Percentiles rank a stretch among this genome's conserved stretches.
Conservation (phyloP, 2,797 vertebrate species). For the Florisuga fusca region DNA sequence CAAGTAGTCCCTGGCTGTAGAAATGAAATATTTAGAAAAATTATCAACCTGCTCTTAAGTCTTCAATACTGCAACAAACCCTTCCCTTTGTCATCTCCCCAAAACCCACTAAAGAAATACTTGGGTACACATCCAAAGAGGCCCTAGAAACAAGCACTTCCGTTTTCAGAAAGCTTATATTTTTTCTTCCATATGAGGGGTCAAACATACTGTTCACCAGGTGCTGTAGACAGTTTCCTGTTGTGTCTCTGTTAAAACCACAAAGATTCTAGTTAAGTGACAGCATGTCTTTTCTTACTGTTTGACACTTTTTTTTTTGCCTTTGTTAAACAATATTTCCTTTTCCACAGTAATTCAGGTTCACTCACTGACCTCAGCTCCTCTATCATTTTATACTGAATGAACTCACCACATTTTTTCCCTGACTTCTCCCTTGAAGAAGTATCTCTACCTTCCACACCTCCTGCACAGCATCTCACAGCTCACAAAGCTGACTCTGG, state of each 20-base stretch:
- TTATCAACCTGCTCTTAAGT: background rate
- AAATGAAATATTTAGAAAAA: background rate
- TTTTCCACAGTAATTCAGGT: background rate
- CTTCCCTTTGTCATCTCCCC: background rate
- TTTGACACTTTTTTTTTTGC: background rate
- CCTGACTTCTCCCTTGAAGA: background rate
- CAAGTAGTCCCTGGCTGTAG: background rate
- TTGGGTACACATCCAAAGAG: accelerated
- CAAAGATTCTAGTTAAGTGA: background rate
- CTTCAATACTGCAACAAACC: background rate
- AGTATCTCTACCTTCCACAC: background rate
- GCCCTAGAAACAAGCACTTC: background rate
- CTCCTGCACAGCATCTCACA: background rate
- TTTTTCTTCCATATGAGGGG: background rate
- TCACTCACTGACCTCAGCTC: background rate
- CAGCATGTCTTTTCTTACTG: background rate
- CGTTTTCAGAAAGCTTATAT: background rate
- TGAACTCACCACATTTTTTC: background rate
- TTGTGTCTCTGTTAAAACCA: background rate
- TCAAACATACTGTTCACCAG: background rate
- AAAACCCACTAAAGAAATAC: background rate
- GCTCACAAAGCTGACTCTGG: background rate
- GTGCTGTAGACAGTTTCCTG: constrained; percentile 10
- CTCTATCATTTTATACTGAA: background rate
- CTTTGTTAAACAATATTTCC: constrained; percentile 10